Conservation (phyloP, 64 coral and sea anemone species). For the Pocillopora damicornis region DNA sequence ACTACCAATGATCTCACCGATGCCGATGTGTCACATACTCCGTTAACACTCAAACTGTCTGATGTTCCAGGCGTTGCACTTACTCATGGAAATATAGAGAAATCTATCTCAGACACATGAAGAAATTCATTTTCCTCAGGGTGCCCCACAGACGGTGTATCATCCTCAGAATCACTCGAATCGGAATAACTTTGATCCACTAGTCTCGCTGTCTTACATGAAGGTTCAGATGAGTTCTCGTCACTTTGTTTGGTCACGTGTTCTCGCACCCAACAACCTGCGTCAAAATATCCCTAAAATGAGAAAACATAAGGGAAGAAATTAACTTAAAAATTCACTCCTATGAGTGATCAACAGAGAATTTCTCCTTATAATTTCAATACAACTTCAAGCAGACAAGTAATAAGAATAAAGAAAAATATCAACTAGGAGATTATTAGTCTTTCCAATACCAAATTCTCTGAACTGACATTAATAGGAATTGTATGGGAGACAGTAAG, state of each 20-base stretch:
- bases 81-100: constrained; percentile 57
- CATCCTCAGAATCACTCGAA: constrained; percentile 60
- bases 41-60: background rate
- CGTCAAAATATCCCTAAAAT: constrained; percentile 58
- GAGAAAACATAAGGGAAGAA: background rate
- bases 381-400: background rate
- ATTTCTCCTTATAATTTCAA: background rate
- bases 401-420: background rate
- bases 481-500: too few species aligned
- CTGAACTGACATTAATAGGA: too few species aligned
- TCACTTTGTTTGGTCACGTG: background rate
- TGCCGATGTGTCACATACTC: background rate
- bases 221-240: constrained; percentile 8
- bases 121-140: constrained; percentile 42
- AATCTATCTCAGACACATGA: constrained; percentile 49
- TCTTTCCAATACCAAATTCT: too few species aligned
- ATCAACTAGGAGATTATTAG: too few species aligned
- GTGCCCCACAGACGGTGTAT: background rate
- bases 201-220: constrained; percentile 8
- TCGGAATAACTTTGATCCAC: constrained; percentile 46
- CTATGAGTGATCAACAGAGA: too few species aligned
- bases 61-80: background rate
- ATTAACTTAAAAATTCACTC: too few species aligned
- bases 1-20: background rate
- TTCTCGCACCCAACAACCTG: constrained; percentile 71